These are phyloP conservation scores for Okapia johnstoni DNA, from an alignment of 2,113 vertebrate species.

Conservation along the genomic window DNA sequence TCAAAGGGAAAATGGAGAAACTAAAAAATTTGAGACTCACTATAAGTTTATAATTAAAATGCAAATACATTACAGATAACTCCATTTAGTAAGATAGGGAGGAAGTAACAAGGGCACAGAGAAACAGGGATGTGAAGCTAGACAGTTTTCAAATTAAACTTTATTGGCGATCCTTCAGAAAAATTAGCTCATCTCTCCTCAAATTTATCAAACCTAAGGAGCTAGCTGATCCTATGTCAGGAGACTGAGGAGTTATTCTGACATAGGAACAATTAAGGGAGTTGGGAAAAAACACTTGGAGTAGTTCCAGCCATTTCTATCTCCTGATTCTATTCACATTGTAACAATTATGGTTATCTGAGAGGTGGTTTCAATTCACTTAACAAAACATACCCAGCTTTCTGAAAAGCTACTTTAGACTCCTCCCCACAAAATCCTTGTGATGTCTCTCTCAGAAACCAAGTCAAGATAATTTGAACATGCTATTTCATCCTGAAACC, in stretches of 20 bases:
- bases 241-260: constrained; percentile 5
- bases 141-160: constrained; percentile 8
- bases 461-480: constrained; percentile 41
- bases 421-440: not conserved
- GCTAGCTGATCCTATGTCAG: not conserved
- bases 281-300: not conserved
- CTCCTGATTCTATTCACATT: constrained; percentile 23
- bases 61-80: not conserved
- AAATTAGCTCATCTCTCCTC: not conserved
- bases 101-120: constrained; percentile 24
- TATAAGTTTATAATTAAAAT: constrained; percentile 13
- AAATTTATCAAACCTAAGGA: not conserved
- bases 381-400: constrained; percentile 42
- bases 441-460: constrained; percentile 38
- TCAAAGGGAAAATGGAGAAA: constrained; percentile 1
- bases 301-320: not conserved
- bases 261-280: not conserved
- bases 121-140: not conserved
- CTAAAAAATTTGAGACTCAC: not conserved
- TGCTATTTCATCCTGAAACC: constrained; percentile 55
- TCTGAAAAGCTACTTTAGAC: constrained; percentile 42
- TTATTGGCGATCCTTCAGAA: not conserved
- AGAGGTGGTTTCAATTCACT: constrained; percentile 44
- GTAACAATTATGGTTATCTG: constrained; percentile 24
- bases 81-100: not conserved